Conservation (phyloP, 1,140 invertebrate genomes). For the Odontomachus brunneus region DNA sequence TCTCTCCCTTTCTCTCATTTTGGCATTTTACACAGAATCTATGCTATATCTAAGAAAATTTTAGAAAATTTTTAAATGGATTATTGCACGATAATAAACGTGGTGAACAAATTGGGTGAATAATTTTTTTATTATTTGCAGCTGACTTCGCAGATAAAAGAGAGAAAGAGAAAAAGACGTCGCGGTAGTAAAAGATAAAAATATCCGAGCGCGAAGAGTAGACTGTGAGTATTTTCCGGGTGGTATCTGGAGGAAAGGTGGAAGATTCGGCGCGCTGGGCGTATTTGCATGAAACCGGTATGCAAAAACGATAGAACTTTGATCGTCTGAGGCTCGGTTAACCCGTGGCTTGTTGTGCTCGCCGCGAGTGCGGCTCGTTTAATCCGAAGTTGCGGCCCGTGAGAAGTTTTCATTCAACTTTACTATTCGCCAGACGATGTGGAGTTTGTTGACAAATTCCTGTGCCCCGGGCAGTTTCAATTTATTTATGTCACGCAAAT, state of each 20-base stretch:
- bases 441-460: slow-evolving; percentile 59
- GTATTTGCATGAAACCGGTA: slow-evolving; percentile 56
- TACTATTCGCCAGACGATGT: slow-evolving; percentile 41
- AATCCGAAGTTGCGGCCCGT: slow-evolving; percentile 47
- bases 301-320: slow-evolving; percentile 58
- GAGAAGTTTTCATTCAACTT: slow-evolving; percentile 57
- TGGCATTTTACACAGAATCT: too few relatives aligned
- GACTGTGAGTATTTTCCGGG: not conserved
- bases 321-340: slow-evolving; percentile 52
- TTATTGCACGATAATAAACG: too few relatives aligned
- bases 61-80: too few relatives aligned
- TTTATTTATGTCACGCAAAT: slow-evolving; percentile 53
- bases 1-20: too few relatives aligned
- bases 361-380: slow-evolving; percentile 48
- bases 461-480: slow-evolving; percentile 45
- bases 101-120: too few relatives aligned
- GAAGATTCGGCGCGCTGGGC: slow-evolving; percentile 26
- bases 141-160: too few relatives aligned
- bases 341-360: slow-evolving; percentile 39
- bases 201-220: too few relatives aligned
- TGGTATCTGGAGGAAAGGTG: not conserved
- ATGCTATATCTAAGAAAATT: too few relatives aligned
- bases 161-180: too few relatives aligned
- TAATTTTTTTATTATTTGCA: too few relatives aligned
- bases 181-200: too few relatives aligned